Percentiles rank a stretch among this genome's conserved stretches.
phyloP scores from a whole-genome alignment of 2,888 invertebrate genomes.

The Leucozona laternaria region DNA sequence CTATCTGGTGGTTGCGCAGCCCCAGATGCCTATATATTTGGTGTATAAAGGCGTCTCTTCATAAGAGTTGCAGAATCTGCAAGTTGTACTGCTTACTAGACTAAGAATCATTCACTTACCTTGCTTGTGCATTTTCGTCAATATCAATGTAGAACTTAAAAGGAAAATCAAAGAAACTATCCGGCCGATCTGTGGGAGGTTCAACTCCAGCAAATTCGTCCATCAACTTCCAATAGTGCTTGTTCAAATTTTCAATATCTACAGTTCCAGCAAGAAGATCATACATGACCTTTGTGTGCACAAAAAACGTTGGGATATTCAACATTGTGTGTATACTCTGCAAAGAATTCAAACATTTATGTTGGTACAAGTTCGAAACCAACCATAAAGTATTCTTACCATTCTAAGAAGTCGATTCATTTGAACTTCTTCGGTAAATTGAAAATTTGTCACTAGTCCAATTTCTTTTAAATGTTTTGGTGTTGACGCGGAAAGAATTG shows the following conservation, averaged over 20 bases:
- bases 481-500: slow-evolving; percentile 81
- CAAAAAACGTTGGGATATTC: slow-evolving; percentile 88
- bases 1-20: too few relatives aligned
- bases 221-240: slow-evolving; percentile 88
- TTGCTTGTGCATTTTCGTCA: slow-evolving; percentile 81
- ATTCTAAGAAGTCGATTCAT: slow-evolving; percentile 81
- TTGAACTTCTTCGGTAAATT: slow-evolving; percentile 79
- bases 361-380: not conserved
- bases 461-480: slow-evolving; percentile 80
- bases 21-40: too few relatives aligned
- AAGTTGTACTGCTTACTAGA: too few relatives aligned
- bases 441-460: slow-evolving; percentile 79
- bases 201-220: slow-evolving; percentile 87
- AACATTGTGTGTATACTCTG: slow-evolving; percentile 89
- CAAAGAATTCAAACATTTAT: not conserved
- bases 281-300: slow-evolving; percentile 89
- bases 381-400: slow-evolving; percentile 75
- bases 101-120: too few relatives aligned
- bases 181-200: slow-evolving; percentile 87
- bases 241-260: slow-evolving; percentile 86
- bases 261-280: slow-evolving; percentile 87
- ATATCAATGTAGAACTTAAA: slow-evolving; percentile 88
- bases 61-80: too few relatives aligned
- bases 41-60: too few relatives aligned
- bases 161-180: slow-evolving; percentile 90